A percentile compares a stretch with the other conserved stretches of the same genome.
phyloP scores from a whole-genome alignment of 2,797 vertebrate species.

The Sebastes alutus region DNA sequence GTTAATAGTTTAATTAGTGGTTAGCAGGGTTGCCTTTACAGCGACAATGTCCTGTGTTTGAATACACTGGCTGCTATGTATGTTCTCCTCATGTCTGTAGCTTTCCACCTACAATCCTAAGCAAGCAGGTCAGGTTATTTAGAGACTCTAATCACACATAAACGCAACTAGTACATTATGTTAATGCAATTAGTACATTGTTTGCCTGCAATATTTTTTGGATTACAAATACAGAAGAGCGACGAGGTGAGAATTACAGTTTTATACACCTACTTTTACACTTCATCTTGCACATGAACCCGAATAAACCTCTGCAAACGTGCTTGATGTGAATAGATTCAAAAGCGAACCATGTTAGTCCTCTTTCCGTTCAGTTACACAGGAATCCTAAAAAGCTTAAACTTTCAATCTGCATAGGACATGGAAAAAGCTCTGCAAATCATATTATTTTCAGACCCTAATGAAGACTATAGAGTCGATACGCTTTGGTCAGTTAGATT shows the following conservation, averaged over 20 bases:
- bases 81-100: neutral
- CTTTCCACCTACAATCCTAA: neutral
- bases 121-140: neutral
- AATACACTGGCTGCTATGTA: neutral
- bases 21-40: neutral
- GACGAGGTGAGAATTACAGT: neutral
- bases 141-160: neutral
- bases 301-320: neutral
- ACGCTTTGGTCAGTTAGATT: neutral
- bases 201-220: neutral
- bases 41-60: neutral
- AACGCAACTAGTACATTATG: neutral
- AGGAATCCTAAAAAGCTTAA: neutral
- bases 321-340: neutral
- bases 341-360: neutral
- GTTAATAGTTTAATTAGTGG: neutral
- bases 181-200: neutral
- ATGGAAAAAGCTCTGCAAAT: too few species aligned
- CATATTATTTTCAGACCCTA: neutral
- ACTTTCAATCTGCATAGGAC: neutral
- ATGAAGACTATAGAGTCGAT: neutral
- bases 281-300: neutral
- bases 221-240: neutral
- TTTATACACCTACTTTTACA: neutral
- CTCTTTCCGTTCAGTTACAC: neutral